A percentile compares a stretch with the other conserved stretches of the same genome.
Conservation (phyloP, 2,113 vertebrate genomes). For the Martes martes region DNA sequence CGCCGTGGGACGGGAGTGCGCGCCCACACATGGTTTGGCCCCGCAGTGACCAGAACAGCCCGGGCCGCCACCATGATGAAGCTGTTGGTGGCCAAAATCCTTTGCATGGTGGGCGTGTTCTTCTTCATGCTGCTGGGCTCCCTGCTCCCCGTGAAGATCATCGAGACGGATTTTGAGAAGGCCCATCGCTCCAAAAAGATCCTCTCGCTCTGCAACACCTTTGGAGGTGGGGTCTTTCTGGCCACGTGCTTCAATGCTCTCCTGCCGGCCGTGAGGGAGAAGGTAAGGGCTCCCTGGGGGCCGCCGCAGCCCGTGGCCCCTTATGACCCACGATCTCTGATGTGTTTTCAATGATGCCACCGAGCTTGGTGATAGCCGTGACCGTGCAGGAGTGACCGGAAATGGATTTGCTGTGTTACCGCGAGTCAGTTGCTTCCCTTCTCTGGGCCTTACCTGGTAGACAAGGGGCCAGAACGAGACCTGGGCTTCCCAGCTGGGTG, state of each 20-base stretch:
- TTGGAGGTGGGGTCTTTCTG: conserved; percentile 93
- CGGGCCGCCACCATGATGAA: conserved; percentile 75
- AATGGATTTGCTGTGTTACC: neutral
- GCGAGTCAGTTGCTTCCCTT: neutral
- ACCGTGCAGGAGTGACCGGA: neutral
- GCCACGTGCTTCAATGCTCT: conserved; percentile 95
- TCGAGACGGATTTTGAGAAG: conserved; percentile 86
- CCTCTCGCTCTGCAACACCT: conserved; percentile 90
- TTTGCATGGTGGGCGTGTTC: conserved; percentile 89
- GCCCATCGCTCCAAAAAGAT: conserved; percentile 82
- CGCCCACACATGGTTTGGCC: neutral
- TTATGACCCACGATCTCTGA: neutral
- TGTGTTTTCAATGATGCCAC: neutral
- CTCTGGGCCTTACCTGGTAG: neutral
- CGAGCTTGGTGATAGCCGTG: neutral
- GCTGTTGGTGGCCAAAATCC: conserved; percentile 87
- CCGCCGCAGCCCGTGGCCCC: neutral
- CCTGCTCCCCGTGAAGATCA: conserved; percentile 89
- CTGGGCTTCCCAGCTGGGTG: neutral
- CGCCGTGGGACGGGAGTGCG: rapidly evolving
- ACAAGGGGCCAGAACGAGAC: neutral
- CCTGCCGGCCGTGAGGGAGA: conserved; percentile 89
- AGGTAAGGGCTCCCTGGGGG: conserved; percentile 81
- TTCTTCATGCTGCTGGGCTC: conserved; percentile 89
- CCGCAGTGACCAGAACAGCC: rapidly evolving